phyloP scores from a whole-genome alignment of 2,797 vertebrate genomes.

The Acrossocheilus fasciatus region DNA sequence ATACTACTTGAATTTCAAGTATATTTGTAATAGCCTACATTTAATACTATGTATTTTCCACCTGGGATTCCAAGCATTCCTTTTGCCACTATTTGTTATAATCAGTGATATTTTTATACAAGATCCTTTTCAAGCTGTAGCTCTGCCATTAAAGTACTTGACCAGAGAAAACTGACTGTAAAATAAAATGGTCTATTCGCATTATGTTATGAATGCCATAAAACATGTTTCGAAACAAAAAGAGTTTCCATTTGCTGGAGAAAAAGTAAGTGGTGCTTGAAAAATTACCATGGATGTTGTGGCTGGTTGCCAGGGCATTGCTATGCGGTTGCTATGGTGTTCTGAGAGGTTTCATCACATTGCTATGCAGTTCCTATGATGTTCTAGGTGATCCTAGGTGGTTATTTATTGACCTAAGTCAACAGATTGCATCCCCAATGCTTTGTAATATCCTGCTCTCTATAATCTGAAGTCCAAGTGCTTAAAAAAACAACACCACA shows the following conservation, averaged over 20 bases:
- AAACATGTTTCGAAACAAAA: neutral
- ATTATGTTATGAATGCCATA: neutral
- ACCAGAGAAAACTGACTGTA: neutral
- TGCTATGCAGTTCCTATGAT: neutral
- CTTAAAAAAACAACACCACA: neutral
- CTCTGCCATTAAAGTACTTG: neutral
- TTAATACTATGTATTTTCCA: no score
- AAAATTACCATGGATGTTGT: neutral
- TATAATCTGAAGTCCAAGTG: neutral
- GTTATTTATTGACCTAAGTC: slow-evolving; percentile 8
- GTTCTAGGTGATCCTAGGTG: slow-evolving; percentile 1
- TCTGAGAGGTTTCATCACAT: neutral
- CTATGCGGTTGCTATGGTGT: slow-evolving; percentile 15
- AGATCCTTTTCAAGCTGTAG: neutral
- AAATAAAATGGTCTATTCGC: neutral
- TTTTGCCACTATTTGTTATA: neutral
- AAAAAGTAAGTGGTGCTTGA: slow-evolving; percentile 6
- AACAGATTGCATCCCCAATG: neutral
- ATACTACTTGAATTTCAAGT: no score
- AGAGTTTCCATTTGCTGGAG: neutral
- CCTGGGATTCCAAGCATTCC: neutral
- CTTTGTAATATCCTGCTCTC: neutral
- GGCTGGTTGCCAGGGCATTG: neutral
- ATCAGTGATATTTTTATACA: neutral
- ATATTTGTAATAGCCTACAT: no score